phyloP scores from a whole-genome alignment of 37 sponge, comb jelly and placozoan genomes.

The Aphrocallistes beatrix region DNA sequence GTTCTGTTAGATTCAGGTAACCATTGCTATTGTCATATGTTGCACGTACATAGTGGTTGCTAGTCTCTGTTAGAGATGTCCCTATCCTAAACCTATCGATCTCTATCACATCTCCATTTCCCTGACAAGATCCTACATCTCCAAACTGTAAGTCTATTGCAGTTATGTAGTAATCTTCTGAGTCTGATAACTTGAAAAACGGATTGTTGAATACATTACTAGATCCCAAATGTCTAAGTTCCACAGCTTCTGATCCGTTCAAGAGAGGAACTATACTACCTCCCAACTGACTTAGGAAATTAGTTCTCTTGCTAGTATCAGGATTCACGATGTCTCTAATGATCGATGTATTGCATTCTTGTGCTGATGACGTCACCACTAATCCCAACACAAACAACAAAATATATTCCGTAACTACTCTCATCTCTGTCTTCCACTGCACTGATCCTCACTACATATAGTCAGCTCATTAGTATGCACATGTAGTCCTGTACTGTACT shows the following conservation, averaged over 20 bases:
- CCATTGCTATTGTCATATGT: neutral
- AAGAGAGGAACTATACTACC: neutral
- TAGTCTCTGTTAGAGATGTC: neutral
- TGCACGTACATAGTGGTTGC: neutral
- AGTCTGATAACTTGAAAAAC: neutral
- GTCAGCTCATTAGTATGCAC: no score
- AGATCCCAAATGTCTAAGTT: neutral
- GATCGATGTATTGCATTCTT: neutral
- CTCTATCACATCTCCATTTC: neutral
- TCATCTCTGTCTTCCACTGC: no score
- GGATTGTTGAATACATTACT: neutral
- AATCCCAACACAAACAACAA: neutral
- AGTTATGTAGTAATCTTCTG: neutral
- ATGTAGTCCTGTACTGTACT: no score
- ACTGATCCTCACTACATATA: no score
- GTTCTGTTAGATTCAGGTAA: neutral
- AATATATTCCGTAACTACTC: no score
- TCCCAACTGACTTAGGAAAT: neutral
- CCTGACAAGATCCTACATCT: neutral
- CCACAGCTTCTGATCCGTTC: conserved; percentile 5
- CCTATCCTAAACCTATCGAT: neutral
- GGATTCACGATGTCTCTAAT: neutral
- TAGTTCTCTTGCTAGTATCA: neutral
- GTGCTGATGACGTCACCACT: neutral
- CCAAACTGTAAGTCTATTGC: conserved; percentile 9